Evolutionary conservation across 1,140 invertebrate genomes (phyloP).

Genomic region (Drosophila chauvacae): DNA sequence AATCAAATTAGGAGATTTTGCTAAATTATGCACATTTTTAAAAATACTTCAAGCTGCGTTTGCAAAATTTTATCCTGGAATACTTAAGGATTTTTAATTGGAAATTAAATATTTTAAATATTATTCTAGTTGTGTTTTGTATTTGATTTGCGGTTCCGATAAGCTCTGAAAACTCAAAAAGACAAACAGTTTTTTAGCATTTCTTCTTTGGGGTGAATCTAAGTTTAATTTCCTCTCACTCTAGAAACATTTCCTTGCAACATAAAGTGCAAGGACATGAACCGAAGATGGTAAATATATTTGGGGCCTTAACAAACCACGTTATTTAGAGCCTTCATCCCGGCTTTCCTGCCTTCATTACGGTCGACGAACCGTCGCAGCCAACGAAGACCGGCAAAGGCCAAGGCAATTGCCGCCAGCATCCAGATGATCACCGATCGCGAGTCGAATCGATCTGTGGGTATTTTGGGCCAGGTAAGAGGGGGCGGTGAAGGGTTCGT

Average conservation of each 20-base stretch:
- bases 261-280: not conserved
- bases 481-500: conserved; percentile 54
- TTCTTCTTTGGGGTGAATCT: not conserved
- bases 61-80: not conserved
- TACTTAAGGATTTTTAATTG: not conserved
- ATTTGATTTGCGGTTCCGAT: not conserved
- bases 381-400: conserved; percentile 71
- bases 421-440: conserved; percentile 83
- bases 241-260: not conserved
- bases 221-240: not conserved
- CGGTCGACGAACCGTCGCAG: conserved; percentile 63
- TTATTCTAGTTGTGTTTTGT: not conserved
- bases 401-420: conserved; percentile 70
- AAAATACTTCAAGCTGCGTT: not conserved
- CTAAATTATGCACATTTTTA: not conserved
- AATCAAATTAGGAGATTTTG: not conserved
- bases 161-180: not conserved
- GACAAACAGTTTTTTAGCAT: not conserved
- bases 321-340: conserved; percentile 6
- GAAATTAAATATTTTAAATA: not conserved
- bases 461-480: conserved; percentile 70
- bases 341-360: conserved; percentile 32
- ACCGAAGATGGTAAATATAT: not conserved
- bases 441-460: conserved; percentile 76
- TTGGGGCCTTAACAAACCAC: conserved; percentile 26